Conservation (phyloP, 2,888 invertebrate genomes). For the Latrodectus hesperus region DNA sequence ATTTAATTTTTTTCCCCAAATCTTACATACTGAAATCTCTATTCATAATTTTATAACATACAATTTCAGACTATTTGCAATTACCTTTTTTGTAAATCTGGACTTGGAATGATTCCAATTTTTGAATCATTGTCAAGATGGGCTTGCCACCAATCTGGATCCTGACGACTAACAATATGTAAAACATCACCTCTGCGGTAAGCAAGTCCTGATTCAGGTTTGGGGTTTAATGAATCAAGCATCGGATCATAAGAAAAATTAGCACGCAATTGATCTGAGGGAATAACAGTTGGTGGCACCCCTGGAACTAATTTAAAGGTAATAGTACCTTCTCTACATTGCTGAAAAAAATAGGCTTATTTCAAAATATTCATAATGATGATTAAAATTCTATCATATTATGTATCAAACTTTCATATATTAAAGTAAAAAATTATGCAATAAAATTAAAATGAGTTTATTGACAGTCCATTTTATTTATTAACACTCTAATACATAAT, state of each 20-base stretch:
- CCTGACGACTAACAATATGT: slow-evolving; percentile 93
- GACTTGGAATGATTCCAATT: slow-evolving; percentile 94
- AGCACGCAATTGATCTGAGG: slow-evolving; percentile 92
- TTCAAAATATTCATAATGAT: background rate
- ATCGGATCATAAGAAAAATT: slow-evolving; percentile 92
- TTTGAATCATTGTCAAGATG: slow-evolving; percentile 76
- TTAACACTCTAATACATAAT: too few species aligned
- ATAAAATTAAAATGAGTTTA: too few species aligned
- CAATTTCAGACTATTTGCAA: background rate
- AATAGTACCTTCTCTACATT: slow-evolving; percentile 95
- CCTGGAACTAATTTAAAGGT: slow-evolving; percentile 96
- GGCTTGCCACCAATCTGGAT: slow-evolving; percentile 83
- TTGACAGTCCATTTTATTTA: too few species aligned
- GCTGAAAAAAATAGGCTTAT: slow-evolving; percentile 78
- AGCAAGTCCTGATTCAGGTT: slow-evolving; percentile 95
- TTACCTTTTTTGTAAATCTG: slow-evolving; percentile 83
- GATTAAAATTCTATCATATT: too few species aligned
- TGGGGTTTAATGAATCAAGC: slow-evolving; percentile 93
- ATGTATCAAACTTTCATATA: too few species aligned
- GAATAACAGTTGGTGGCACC: slow-evolving; percentile 79
- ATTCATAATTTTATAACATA: too few species aligned
- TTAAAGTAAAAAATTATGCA: too few species aligned
- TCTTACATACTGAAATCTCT: too few species aligned
- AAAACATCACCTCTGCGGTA: slow-evolving; percentile 94
- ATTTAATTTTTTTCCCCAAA: too few species aligned